Evolutionary conservation across 2,888 invertebrate species (phyloP), one percentile per base, ranked within the genome.

Genomic region (Euzetes globulus): DNA sequence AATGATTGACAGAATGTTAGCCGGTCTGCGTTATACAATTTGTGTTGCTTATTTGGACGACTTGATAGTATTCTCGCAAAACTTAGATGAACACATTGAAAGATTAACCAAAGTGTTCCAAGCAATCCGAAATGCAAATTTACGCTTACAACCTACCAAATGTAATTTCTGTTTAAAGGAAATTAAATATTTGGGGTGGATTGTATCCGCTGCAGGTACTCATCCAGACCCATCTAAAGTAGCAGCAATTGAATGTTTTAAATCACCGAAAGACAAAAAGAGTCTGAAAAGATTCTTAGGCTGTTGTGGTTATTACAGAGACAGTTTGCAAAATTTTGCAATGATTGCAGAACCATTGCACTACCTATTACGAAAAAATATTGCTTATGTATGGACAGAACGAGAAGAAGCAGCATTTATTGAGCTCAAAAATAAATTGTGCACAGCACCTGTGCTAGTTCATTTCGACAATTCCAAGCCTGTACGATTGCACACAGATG

Each of bases 11-110:
- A 15, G 6, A 29, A 6, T 63, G 6, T 1, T 63, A 15, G 27
- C 63, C 15, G 63, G 63, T 6, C 63, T 63, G 25, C 72, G 78
- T 13, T 77, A 77, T n/a, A 78, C 76, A 76, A 52, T 63, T 4
- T 75, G 72, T 17, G 76, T 77, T n/a, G 58, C 79, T 1, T 80
- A 79, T 68, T 55, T 79, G 1, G 79, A 80, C 50, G 79, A 80
- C 58, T 76, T 79, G 0, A 76, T 80, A 15, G 75, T 79, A 1
- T 78, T 75, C 45, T 72, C 77, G 11, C 37, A 63, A 17, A 75
- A 70, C 5, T 78, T 79, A 71, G 76, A 78, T 9, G 73, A 77
- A 33, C 77, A 78, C 63, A 11, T 78, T 9, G 37, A 50, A 0
- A 29, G 73, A 33, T 47, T 79, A 11, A 27, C 15, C 29, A 2